Base-by-base conservation (phyloP, 2,888 invertebrate genomes). In the Penaeus monodon region DNA sequence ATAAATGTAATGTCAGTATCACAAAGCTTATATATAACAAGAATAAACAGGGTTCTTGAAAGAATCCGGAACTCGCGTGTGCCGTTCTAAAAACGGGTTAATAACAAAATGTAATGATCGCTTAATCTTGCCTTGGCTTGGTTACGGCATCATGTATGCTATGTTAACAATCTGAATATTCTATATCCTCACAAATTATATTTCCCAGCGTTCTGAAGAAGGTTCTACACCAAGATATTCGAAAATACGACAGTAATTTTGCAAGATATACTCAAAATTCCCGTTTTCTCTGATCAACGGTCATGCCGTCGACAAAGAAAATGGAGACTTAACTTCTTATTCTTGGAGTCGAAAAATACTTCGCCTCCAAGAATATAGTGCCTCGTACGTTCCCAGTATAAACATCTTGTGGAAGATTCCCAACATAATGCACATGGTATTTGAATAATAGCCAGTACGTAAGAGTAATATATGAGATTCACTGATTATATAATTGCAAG, bases 351-450 rank as follows among this genome's bases (percentile, higher is more conserved):
- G 17, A 20, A 73, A 27, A 38, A 20, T 29, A 33, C 73, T 29
- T 24, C 33, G 33, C n/a, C 29, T 20, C 27, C 33, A 29, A 78
- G 63, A n/a, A 49, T 57, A 38, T 57, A 78, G 57, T 49, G 57
- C 12, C 78, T 78, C 57, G 57, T 78, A 78, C n/a, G 44, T 49
- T 78, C 49, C 49, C 44, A 57, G 57, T 78, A 57, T 78, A 78
- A 49, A 78, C 57, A 78, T 49, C 57, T 78, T 49, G 78, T n/a
- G 78, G 57, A 78, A 57, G 78, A 78, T 78, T 78, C 78, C 44
- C 57, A 78, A 78, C 78, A 78, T 78, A 49, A 78, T 78, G 78
- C 44, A 24, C 49, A 78, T 44, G 44, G 57, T 57, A 78, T 78
- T 49, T 49, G 78, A 78, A 78, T 78, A 78, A 78, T 49, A 63